Evolutionary conservation across 2,888 invertebrate species (phyloP), one percentile per base, ranked within the genome.

Genomic region (Stramonita haemastoma): DNA sequence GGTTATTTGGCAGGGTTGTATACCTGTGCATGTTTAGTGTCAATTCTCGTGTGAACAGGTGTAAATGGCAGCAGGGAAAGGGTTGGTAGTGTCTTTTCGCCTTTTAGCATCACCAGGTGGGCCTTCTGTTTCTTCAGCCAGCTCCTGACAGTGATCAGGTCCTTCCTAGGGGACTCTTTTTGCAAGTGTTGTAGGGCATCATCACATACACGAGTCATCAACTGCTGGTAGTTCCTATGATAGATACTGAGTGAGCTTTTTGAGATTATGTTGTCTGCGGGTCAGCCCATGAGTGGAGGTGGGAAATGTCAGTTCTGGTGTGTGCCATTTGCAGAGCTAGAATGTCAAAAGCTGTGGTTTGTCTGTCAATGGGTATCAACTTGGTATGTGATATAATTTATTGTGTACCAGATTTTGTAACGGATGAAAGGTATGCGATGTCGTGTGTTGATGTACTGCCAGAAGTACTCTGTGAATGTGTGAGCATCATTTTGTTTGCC

Each of bases 41-140:
- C 8, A n/a, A 46, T 46, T 46, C 46, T 46, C 8, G 46, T 46
- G 46, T 46, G 46, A 46, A 46, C 46, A 46, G 46, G 46, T 46
- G 46, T 66, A 73, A 26, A n/a, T 73, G 70, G 70, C 70, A 73
- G 70, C 70, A 73, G 70, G 70, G 70, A 73, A 46, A 46, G 70
- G 70, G 70, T 73, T 22, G 70, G 26, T n/a, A 73, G 70, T 46
- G 70, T 2, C n/a, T n/a, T 11, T 73, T 73, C 6, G n/a, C 70
- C n/a, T 73, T 73, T 26, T 26, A 26, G n/a, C 26, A n/a, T 73
- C 70, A 73, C 70, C 70, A n/a, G 70, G 22, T 73, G 22, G 70
- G 70, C 70, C 70, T 73, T 73, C n/a, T 73, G 60, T 73, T n/a
- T 11, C 26, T 11, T 26, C n/a, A 26, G 22, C 8, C n/a, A 73